phyloP scores from a whole-genome alignment of 1,140 invertebrate species.

The Rhagoletis pomonella region DNA sequence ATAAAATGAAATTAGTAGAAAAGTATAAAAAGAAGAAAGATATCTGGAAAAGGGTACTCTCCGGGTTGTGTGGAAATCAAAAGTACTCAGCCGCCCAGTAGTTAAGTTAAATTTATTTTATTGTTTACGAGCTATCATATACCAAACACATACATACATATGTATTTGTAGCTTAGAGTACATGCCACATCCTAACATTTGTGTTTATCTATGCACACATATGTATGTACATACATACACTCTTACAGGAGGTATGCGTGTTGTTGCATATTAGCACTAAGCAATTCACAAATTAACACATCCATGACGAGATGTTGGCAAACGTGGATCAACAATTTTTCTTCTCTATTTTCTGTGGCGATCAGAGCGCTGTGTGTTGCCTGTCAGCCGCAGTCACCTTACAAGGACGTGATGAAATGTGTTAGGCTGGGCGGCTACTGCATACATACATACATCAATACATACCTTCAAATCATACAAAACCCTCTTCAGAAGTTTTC shows the following conservation, averaged over 20 bases:
- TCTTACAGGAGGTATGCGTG: not conserved
- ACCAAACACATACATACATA: not conserved
- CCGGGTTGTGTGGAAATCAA: not conserved
- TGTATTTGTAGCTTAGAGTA: not conserved
- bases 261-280: not conserved
- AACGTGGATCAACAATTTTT: not conserved
- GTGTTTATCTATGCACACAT: not conserved
- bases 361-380: not conserved
- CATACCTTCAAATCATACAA: too few species aligned
- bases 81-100: not conserved
- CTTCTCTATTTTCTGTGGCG: not conserved
- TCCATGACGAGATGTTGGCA: constrained; percentile 8
- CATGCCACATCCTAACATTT: not conserved
- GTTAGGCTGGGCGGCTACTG: not conserved
- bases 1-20: constrained; percentile 29
- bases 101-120: not conserved
- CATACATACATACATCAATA: not conserved
- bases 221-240: not conserved
- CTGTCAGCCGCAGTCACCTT: constrained; percentile 29
- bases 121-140: not conserved
- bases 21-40: not conserved
- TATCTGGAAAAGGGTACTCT: not conserved
- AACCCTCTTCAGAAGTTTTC: too few species aligned
- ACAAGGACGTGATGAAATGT: constrained; percentile 46
- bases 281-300: constrained; percentile 48